Evolutionary conservation across 2,113 vertebrate species (phyloP).

Genomic region (Chloropsis cyanopogon): DNA sequence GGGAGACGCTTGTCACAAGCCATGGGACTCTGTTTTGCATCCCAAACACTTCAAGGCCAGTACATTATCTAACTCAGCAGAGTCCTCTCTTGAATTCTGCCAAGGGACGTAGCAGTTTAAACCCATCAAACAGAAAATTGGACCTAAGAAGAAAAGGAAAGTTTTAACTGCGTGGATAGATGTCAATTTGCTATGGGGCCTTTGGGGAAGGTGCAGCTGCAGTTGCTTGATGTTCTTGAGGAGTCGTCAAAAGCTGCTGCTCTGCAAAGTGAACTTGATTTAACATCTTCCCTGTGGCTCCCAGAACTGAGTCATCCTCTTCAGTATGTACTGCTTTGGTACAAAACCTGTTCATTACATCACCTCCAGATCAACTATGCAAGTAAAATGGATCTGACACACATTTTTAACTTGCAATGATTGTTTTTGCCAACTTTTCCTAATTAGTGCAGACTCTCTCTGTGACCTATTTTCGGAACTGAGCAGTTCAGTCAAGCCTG

Average conservation of each 20-base stretch:
- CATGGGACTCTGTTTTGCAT: not conserved
- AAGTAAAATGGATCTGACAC: not conserved
- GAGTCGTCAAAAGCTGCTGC: not conserved
- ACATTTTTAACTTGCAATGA: not conserved
- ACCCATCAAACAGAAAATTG: not conserved
- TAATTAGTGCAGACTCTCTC: not conserved
- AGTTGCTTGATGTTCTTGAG: not conserved
- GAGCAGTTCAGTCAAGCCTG: not conserved
- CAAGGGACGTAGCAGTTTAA: not conserved
- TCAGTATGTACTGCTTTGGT: not conserved
- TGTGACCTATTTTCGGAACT: not conserved
- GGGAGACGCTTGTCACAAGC: not conserved
- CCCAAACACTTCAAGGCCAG: not conserved
- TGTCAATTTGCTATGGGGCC: not conserved
- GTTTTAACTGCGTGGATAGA: not conserved
- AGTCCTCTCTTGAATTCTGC: not conserved
- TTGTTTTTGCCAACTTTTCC: not conserved
- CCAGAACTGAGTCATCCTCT: not conserved
- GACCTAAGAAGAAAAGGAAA: not conserved
- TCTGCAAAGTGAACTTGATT: constrained; percentile 19
- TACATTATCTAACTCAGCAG: not conserved
- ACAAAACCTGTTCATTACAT: constrained; percentile 2
- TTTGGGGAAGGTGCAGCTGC: not conserved
- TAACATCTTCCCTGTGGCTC: not conserved
- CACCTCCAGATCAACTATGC: not conserved